phyloP scores from a whole-genome alignment of 2,888 invertebrate genomes.

The Oscheius sp. region DNA sequence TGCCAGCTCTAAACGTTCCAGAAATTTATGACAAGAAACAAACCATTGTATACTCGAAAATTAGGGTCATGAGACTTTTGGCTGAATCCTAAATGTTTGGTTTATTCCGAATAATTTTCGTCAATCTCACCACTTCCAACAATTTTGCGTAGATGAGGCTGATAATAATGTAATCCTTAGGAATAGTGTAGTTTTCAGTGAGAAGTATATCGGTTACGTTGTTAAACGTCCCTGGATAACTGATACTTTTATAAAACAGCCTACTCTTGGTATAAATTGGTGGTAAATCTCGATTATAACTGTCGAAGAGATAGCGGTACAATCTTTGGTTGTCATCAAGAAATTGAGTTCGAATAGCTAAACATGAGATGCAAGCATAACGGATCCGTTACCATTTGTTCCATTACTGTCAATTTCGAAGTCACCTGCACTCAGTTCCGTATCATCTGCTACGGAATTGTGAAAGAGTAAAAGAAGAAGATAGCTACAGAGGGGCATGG shows the following conservation, averaged over 20 bases:
- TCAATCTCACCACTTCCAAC: conserved; percentile 22
- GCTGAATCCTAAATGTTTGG: conserved; percentile 23
- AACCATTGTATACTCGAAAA: conserved; percentile 31
- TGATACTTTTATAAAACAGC: not conserved
- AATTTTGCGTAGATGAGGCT: conserved; percentile 24
- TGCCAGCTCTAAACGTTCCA: conserved; percentile 4
- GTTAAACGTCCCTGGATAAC: not conserved
- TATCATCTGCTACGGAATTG: not conserved
- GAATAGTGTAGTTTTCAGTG: conserved; percentile 11
- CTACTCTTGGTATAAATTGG: conserved; percentile 21
- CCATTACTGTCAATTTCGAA: not conserved
- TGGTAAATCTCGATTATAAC: conserved; percentile 22
- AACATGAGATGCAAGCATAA: not conserved
- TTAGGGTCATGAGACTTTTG: conserved; percentile 16
- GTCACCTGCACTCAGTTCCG: not conserved
- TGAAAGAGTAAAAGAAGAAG: not conserved
- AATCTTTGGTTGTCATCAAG: conserved; percentile 20
- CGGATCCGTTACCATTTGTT: not conserved
- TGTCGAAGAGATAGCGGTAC: conserved; percentile 9
- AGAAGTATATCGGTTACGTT: not conserved
- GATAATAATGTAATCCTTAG: conserved; percentile 1
- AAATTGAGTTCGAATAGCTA: conserved; percentile 4
- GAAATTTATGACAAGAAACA: too few relatives aligned
- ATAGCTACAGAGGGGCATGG: not conserved
- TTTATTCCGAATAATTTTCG: not conserved